phyloP scores from a whole-genome alignment of 2,888 invertebrate genomes.

The Magallana nippona region DNA sequence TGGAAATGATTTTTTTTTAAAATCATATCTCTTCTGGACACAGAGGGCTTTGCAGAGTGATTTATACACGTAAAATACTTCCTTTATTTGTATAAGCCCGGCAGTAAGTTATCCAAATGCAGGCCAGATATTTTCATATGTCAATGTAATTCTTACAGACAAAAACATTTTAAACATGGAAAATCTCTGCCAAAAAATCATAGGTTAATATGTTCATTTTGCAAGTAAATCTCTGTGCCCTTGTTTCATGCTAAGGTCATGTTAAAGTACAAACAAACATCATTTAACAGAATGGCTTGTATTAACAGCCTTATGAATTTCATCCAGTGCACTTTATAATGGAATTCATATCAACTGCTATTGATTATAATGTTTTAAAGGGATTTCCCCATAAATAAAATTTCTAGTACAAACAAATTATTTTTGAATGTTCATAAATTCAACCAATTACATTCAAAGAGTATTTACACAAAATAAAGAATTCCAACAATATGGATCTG shows the following conservation, averaged over 20 bases:
- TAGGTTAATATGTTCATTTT: not conserved
- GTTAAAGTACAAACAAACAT: constrained; percentile 16
- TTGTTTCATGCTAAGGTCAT: constrained; percentile 21
- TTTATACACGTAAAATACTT: no score
- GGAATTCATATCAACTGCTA: not conserved
- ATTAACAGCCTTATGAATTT: not conserved
- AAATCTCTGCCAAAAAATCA: constrained; percentile 23
- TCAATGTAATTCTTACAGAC: not conserved
- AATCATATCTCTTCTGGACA: no score
- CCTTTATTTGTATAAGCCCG: no score
- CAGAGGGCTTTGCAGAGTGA: no score
- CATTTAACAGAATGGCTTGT: not conserved
- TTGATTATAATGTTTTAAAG: not conserved
- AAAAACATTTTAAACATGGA: constrained; percentile 28
- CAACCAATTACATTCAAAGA: no score
- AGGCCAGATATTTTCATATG: not conserved
- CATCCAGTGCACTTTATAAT: constrained; percentile 10
- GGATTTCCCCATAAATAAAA: no score
- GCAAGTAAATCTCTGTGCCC: constrained; percentile 10
- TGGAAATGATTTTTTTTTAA: no score
- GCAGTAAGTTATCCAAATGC: not conserved
- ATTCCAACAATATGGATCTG: no score
- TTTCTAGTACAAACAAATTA: no score
- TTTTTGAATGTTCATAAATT: no score
- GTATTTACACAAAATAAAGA: no score